Evolutionary conservation across 2,797 vertebrate species (phyloP), one percentile per base, ranked within the genome.

Genomic region (Chiroxiphia lanceolata): DNA sequence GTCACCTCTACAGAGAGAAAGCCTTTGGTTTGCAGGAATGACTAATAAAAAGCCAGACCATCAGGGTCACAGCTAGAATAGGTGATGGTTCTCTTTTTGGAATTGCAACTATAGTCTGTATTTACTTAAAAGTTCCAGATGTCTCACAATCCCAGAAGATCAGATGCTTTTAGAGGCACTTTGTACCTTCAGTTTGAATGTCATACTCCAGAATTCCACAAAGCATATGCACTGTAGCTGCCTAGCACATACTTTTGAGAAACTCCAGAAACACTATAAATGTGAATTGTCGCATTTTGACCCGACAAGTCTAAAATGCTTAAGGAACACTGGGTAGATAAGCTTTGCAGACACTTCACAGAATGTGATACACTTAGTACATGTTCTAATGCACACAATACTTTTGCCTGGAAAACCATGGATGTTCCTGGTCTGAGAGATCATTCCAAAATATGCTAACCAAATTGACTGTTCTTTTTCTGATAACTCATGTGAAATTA

Each of bases 191-290:
- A 15, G 1, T 33, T 77, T 90, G 4, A 67, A 42, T 53, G 25
- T 2, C 20, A 77, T 13, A 60, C 7, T 77, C 31, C 22, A 53
- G 40, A 71, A 60, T 38, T 6, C 21, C 10, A 53, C 4, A 40
- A 67, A 74, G 44, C 4, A 1, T 6, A 2, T 4, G 5, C 5
- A 4, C 7, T 31, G 2, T 8, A 50, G 7, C 7, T 83, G 6
- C 18, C 7, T 48, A 44, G 4, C 9, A 45, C 4, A 27, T 5
- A 13, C 5, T 33, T 86, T 70, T 22, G 18, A 86, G 34, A 81
- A 65, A 70, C 4, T 51, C 6, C 14, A 56, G 56, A 70, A 83
- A 48, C 20, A 26, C 1, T 27, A 12, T 26, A 26, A 15, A 38
- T 25, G 50, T 5, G 4, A 83, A 70, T 31, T 47, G 4, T 6